A percentile compares a stretch with the other conserved stretches of the same genome.
Evolutionary conservation across 2,113 vertebrate species (phyloP).

Genomic region (Chionomys nivalis): DNA sequence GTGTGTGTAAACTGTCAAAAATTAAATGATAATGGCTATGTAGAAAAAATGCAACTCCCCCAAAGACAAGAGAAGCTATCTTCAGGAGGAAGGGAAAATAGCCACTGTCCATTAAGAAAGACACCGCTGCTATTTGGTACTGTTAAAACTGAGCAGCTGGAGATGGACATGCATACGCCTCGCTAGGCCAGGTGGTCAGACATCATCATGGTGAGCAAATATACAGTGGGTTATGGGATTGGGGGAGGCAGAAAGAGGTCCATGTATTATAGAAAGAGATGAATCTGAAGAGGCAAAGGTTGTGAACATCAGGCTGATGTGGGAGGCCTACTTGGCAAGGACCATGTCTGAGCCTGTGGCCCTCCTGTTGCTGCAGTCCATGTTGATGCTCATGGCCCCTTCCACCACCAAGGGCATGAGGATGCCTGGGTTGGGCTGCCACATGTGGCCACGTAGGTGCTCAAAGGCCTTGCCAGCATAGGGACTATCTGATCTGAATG

Average conservation of each 20-base stretch:
- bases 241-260: background rate
- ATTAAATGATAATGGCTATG: background rate
- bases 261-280: accelerated
- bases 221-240: background rate
- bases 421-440: background rate
- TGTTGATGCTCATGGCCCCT: background rate
- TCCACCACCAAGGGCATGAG: background rate
- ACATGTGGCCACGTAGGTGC: background rate
- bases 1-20: background rate
- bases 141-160: background rate
- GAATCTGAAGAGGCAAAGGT: background rate
- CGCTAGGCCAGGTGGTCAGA: background rate
- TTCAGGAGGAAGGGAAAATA: background rate
- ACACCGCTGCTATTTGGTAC: accelerated
- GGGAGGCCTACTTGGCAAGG: background rate
- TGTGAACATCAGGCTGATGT: background rate
- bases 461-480: background rate
- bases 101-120: background rate
- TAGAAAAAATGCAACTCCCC: background rate
- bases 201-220: background rate
- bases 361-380: background rate
- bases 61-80: background rate
- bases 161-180: background rate
- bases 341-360: background rate
- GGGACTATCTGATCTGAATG: too few species aligned